Evolutionary conservation across 2,113 vertebrate genomes (phyloP).

Genomic region (Lasiurus borealis): DNA sequence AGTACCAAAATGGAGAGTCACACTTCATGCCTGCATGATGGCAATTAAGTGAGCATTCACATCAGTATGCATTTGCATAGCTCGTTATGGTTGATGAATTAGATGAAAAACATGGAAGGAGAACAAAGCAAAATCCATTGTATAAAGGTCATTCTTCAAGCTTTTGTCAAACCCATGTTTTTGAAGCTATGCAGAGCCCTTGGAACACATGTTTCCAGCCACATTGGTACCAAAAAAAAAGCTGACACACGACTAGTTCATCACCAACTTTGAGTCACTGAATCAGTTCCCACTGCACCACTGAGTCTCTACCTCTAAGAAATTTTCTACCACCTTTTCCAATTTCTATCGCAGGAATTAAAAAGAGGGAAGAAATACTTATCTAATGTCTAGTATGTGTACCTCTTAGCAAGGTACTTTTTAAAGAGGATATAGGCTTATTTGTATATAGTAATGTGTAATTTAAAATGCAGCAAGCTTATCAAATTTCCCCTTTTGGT

Average conservation of each 20-base stretch:
- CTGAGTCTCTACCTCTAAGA: background rate
- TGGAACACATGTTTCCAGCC: conserved; percentile 37
- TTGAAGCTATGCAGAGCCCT: conserved; percentile 14
- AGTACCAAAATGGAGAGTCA: background rate
- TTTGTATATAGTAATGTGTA: background rate
- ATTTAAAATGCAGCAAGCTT: background rate
- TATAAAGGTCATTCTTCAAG: conserved; percentile 7
- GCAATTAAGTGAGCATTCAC: background rate
- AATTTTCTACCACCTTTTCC: background rate
- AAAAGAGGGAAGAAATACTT: background rate
- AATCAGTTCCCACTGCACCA: background rate
- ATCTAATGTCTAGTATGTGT: background rate
- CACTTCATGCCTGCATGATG: background rate
- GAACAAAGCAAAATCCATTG: conserved; percentile 72
- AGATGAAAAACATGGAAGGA: conserved; percentile 64
- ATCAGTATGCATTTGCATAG: conserved; percentile 14
- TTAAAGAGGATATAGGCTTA: background rate
- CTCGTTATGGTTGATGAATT: conserved; percentile 57
- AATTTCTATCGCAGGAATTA: background rate
- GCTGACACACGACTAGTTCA: background rate
- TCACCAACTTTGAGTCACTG: background rate
- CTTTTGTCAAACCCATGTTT: conserved; percentile 54
- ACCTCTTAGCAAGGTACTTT: background rate
- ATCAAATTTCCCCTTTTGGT: background rate
- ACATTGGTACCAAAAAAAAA: background rate